Evolutionary conservation across 37 sponge, comb jelly and placozoan genomes (phyloP), one percentile per base, ranked within the genome.

Genomic region (Tethya wilhelma): DNA sequence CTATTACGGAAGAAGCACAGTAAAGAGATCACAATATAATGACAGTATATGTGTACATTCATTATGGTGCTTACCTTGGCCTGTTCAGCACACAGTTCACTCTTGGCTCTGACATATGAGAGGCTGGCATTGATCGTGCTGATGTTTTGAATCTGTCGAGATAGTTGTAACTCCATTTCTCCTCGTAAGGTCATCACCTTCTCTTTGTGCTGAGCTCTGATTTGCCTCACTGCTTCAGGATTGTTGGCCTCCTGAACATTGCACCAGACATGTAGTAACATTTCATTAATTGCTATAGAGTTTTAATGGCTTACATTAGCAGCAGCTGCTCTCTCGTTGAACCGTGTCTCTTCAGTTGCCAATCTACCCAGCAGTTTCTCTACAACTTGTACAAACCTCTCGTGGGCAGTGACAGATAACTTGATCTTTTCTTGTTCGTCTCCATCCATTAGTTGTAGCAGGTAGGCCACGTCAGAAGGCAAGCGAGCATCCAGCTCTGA

Each of bases 281-380:
- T n/a, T n/a, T 26, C 11, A 60, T 60, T 25, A 60, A 60, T 26
- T 25, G 7, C 28, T 8, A 26, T 26, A 60, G 63, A 12, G 7
- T 6, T 25, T n/a, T n/a, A n/a, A n/a, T n/a, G n/a, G n/a, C n/a
- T n/a, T n/a, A 60, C 63, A 17, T 25, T n/a, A 25, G 28, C 26
- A 7, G 11, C 28, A n/a, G 11, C 25, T 25, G 28, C 20, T 60
- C 28, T 60, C 22, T 12, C 63, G 11, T n/a, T 17, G 63, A n/a
- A 60, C 7, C 63, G 11, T 6, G 22, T 60, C 63, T 60, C 7
- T n/a, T 60, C 63, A 25, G 11, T 60, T 17, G 25, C 22, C 7
- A 60, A n/a, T n/a, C 63, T 12, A n/a, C 28, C 63, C 11, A 60
- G 22, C 20, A 60, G 63, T n/a, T 60, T 60, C 28, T 60, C 63